phyloP scores from a whole-genome alignment of 2,113 vertebrate genomes.

The Heterochromis multidens region DNA sequence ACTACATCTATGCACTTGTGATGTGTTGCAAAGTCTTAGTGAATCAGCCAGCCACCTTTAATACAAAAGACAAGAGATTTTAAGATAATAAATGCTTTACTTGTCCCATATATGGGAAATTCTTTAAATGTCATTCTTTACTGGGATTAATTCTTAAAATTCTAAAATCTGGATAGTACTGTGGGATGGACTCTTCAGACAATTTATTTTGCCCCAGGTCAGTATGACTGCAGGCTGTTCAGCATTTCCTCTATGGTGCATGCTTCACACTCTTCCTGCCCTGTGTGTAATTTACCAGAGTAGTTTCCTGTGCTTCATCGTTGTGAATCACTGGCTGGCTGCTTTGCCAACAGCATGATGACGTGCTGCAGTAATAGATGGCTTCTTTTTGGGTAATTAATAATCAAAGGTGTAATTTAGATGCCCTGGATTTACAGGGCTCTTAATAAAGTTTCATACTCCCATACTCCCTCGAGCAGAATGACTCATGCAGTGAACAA shows the following conservation, averaged over 20 bases:
- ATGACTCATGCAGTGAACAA: slow-evolving; percentile 58
- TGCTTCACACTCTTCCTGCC: slow-evolving; percentile 43
- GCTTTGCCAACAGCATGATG: slow-evolving; percentile 51
- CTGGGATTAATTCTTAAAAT: too few relatives aligned
- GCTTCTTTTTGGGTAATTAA: slow-evolving; percentile 67
- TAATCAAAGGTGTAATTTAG: slow-evolving; percentile 71
- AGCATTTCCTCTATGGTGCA: slow-evolving; percentile 15
- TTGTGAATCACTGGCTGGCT: slow-evolving; percentile 64
- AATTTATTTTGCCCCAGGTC: background rate
- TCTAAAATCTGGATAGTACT: background rate
- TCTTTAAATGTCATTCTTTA: background rate
- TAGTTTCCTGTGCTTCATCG: slow-evolving; percentile 51
- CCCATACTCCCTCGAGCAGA: slow-evolving; percentile 37
- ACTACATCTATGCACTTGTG: too few relatives aligned
- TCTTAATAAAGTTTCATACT: slow-evolving; percentile 64
- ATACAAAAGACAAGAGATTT: too few relatives aligned
- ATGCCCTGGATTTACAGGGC: slow-evolving; percentile 54
- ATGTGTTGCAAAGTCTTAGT: too few relatives aligned
- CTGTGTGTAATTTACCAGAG: slow-evolving; percentile 45
- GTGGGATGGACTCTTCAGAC: background rate
- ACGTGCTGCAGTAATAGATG: slow-evolving; percentile 61
- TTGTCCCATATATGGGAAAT: background rate
- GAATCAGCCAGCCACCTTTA: too few relatives aligned
- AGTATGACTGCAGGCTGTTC: slow-evolving; percentile 20
- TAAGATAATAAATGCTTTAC: background rate